Evolutionary conservation across 2,888 invertebrate genomes (phyloP).

Genomic region (Dryomyza anilis): DNA sequence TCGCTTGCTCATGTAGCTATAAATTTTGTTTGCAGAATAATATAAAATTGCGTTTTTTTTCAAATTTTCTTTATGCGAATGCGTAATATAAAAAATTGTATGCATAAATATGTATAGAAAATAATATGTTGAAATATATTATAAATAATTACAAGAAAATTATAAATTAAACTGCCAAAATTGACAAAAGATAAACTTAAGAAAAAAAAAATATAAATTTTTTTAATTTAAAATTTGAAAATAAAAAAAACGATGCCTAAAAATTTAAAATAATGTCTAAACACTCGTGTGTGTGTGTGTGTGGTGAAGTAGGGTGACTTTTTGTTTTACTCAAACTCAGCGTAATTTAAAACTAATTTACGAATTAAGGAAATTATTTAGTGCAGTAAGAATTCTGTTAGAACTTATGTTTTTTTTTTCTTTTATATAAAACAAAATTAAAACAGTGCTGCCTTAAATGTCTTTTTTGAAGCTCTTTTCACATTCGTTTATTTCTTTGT

Average conservation of each 20-base stretch:
- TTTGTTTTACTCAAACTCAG: not conserved
- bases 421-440: conserved; percentile 4
- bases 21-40: not conserved
- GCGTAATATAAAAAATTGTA: not conserved
- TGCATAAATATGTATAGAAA: not conserved
- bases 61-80: not conserved
- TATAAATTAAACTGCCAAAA: conserved; percentile 25
- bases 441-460: not conserved
- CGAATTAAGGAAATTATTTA: not conserved
- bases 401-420: conserved; percentile 4
- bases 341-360: not conserved
- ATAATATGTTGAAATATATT: conserved; percentile 14
- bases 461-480: not conserved
- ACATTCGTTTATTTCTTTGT: not conserved
- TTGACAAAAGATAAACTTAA: conserved; percentile 10
- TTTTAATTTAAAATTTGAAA: conserved; percentile 8
- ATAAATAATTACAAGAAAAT: conserved; percentile 16
- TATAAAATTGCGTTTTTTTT: not conserved
- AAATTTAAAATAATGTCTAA: conserved; percentile 3
- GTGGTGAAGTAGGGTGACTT: not conserved
- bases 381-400: not conserved
- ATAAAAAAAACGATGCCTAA: not conserved
- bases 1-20: too few species aligned
- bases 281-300: not conserved
- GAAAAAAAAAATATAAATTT: conserved; percentile 8